Conservation (phyloP, 2,888 invertebrate genomes). For the Mesorhabditis sp. region DNA sequence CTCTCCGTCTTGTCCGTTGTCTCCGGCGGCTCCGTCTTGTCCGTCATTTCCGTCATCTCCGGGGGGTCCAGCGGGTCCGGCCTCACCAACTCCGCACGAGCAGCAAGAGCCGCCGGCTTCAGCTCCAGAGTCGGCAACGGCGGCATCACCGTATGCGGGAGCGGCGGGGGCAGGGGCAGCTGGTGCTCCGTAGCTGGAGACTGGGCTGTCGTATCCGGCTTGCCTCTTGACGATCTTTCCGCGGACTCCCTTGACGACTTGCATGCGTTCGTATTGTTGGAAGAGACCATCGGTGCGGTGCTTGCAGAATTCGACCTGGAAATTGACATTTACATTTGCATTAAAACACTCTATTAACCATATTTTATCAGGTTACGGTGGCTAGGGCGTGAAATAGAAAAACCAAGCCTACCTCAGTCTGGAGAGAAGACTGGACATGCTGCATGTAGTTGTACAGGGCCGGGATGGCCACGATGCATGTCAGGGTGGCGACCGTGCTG, state of each 20-base stretch:
- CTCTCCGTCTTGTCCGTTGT: slow-evolving; percentile 32
- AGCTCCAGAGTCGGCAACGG: slow-evolving; percentile 24
- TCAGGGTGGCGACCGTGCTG: slow-evolving; percentile 52
- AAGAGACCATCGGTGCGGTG: slow-evolving; percentile 46
- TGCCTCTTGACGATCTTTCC: slow-evolving; percentile 45
- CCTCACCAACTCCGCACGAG: slow-evolving; percentile 32
- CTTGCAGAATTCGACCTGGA: slow-evolving; percentile 47
- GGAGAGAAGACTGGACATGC: slow-evolving; percentile 52
- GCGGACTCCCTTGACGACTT: slow-evolving; percentile 42
- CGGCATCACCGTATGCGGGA: slow-evolving; percentile 16
- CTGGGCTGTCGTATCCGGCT: slow-evolving; percentile 35
- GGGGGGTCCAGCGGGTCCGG: slow-evolving; percentile 42
- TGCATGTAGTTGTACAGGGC: slow-evolving; percentile 57
- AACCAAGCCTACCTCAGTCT: slow-evolving; percentile 42
- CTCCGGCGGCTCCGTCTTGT: slow-evolving; percentile 36
- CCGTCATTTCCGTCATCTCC: slow-evolving; percentile 26
- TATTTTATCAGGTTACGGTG: background rate
- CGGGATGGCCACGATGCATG: slow-evolving; percentile 53
- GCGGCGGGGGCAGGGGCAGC: background rate
- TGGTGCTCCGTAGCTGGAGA: background rate
- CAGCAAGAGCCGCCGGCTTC: slow-evolving; percentile 33
- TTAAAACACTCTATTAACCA: background rate
- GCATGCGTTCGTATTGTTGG: slow-evolving; percentile 44
- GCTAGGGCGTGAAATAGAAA: background rate
- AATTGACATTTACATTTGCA: background rate